These are phyloP conservation scores for Aethes cnicana DNA, from an alignment of 2,888 invertebrate genomes.

Conservation along the genomic window DNA sequence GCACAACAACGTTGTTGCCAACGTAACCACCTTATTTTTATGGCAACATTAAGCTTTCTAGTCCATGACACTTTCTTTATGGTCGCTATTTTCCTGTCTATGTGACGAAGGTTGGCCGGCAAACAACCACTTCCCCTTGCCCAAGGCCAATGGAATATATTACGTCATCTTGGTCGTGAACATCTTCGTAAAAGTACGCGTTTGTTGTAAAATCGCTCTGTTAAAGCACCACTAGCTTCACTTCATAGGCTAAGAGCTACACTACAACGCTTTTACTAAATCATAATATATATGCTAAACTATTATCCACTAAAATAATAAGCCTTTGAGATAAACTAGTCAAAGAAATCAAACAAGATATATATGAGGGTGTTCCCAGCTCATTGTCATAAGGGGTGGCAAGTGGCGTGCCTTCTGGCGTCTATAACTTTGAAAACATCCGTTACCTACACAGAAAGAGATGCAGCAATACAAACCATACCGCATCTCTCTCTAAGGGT, in stretches of 20 bases:
- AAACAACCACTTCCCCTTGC: constrained; percentile 40
- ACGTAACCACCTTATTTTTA: neutral
- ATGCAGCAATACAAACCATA: neutral
- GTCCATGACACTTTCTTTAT: neutral
- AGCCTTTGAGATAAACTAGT: neutral
- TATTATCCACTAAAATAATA: too few species aligned
- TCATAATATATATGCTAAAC: too few species aligned
- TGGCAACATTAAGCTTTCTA: neutral
- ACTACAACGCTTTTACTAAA: too few species aligned
- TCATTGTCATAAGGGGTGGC: constrained; percentile 16
- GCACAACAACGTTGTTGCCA: constrained; percentile 6
- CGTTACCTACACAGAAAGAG: constrained; percentile 1
- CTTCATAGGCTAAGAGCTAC: too few species aligned
- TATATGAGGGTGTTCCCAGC: constrained; percentile 6
- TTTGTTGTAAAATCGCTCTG: too few species aligned
- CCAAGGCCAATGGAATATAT: constrained; percentile 34
- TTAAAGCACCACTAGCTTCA: too few species aligned
- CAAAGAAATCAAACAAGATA: constrained; percentile 1
- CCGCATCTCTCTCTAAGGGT: constrained; percentile 2
- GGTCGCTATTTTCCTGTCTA: neutral
- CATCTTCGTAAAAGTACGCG: too few species aligned
- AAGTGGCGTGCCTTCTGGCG: constrained; percentile 9
- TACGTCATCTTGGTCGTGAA: constrained; percentile 19
- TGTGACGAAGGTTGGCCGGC: constrained; percentile 29
- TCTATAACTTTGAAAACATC: constrained; percentile 5